phyloP scores from a whole-genome alignment of 2,113 vertebrate genomes.

The Leucopsar rothschildi region DNA sequence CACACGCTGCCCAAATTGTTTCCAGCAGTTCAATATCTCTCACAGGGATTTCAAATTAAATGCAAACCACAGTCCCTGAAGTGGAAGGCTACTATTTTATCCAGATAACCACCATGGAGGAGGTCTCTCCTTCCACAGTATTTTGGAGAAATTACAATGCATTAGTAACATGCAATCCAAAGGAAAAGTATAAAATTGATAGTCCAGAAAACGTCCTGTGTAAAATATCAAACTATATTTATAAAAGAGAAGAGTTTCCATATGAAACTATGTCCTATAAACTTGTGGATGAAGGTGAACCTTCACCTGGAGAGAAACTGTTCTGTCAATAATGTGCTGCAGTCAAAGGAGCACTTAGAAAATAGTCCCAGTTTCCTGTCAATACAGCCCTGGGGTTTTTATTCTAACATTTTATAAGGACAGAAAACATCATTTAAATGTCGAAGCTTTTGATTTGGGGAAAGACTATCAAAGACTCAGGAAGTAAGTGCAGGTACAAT shows the following conservation, averaged over 20 bases:
- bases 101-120: background rate
- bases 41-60: conserved; percentile 19
- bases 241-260: background rate
- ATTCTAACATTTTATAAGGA: background rate
- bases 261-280: background rate
- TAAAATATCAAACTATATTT: background rate
- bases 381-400: background rate
- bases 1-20: conserved; percentile 9
- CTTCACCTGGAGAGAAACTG: conserved; percentile 10
- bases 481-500: background rate
- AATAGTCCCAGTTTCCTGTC: background rate
- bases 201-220: background rate
- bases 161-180: background rate
- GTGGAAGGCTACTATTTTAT: conserved; percentile 17
- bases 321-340: background rate
- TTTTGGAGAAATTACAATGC: conserved; percentile 27
- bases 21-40: background rate
- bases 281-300: background rate
- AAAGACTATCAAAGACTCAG: background rate
- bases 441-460: background rate
- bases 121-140: background rate
- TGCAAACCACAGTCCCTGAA: background rate
- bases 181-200: background rate
- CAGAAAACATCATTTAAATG: background rate
- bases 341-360: background rate